Percentiles rank a stretch among this genome's conserved stretches.
Conservation (phyloP, 2,888 invertebrate species). For the Lissocephala sabroskyi region DNA sequence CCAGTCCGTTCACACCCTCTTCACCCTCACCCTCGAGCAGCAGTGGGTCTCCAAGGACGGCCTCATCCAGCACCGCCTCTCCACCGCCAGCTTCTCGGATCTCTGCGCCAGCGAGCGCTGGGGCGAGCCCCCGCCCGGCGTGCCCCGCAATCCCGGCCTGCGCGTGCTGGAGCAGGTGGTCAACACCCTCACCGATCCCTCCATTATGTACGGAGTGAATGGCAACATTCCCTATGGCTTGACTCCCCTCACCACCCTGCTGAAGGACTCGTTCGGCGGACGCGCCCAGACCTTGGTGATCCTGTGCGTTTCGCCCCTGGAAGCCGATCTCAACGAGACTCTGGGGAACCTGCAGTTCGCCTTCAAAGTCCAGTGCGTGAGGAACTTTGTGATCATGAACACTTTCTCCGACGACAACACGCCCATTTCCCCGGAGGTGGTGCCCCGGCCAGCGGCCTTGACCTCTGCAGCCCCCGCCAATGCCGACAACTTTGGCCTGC, state of each 20-base stretch:
- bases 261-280: constrained; percentile 84
- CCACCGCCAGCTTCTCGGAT: constrained; percentile 84
- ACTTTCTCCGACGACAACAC: constrained; percentile 80
- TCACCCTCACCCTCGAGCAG: constrained; percentile 83
- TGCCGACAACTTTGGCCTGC: constrained; percentile 77
- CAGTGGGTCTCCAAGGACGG: constrained; percentile 81
- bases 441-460: constrained; percentile 27
- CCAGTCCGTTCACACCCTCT: constrained; percentile 75
- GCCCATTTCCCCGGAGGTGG: constrained; percentile 71
- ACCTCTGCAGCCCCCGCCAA: constrained; percentile 17
- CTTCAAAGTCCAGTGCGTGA: constrained; percentile 79
- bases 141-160: constrained; percentile 77
- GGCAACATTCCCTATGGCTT: constrained; percentile 74
- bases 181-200: constrained; percentile 74
- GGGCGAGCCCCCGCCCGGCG: constrained; percentile 72
- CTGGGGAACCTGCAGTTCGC: constrained; percentile 80
- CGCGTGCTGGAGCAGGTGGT: constrained; percentile 80
- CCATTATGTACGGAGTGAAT: constrained; percentile 65
- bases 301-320: constrained; percentile 81
- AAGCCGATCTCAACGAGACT: constrained; percentile 80
- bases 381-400: constrained; percentile 82
- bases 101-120: constrained; percentile 76
- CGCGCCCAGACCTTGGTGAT: constrained; percentile 82
- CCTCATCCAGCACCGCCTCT: constrained; percentile 79
- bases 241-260: constrained; percentile 79